phyloP scores from a whole-genome alignment of 2,113 vertebrate genomes.

The Physeter macrocephalus region DNA sequence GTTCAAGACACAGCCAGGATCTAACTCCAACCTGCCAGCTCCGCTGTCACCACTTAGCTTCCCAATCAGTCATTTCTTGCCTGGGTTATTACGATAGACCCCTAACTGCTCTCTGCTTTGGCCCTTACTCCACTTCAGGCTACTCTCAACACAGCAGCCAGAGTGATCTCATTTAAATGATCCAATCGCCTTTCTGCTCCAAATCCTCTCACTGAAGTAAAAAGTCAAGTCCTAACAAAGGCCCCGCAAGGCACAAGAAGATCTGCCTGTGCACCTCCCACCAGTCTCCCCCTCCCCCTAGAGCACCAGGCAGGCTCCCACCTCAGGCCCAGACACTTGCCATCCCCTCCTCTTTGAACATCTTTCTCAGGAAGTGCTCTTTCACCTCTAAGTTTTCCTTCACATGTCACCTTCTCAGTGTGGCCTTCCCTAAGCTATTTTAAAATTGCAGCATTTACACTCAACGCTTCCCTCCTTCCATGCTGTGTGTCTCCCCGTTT shows the following conservation, averaged over 20 bases:
- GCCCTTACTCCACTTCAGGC: not conserved
- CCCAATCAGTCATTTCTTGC: not conserved
- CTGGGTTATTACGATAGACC: not conserved
- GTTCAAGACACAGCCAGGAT: not conserved
- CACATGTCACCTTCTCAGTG: not conserved
- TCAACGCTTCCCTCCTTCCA: not conserved
- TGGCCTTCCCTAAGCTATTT: not conserved
- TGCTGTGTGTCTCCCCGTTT: not conserved
- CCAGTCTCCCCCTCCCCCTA: rapidly evolving
- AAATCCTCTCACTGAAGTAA: not conserved
- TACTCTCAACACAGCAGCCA: not conserved
- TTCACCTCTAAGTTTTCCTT: not conserved
- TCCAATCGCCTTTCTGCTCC: not conserved
- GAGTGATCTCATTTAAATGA: not conserved
- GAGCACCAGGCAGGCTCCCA: not conserved
- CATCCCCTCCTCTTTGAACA: not conserved
- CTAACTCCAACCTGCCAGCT: not conserved
- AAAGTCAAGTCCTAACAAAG: not conserved
- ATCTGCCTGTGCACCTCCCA: not conserved
- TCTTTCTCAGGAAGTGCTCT: not conserved
- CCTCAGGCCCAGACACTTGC: not conserved
- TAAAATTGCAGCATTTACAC: not conserved
- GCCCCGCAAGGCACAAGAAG: not conserved
- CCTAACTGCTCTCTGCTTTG: not conserved
- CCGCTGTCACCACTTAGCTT: not conserved